A percentile compares a stretch with the other conserved stretches of the same genome.
Conservation (phyloP, 2,888 invertebrate species). For the Epinotia demarniana region DNA sequence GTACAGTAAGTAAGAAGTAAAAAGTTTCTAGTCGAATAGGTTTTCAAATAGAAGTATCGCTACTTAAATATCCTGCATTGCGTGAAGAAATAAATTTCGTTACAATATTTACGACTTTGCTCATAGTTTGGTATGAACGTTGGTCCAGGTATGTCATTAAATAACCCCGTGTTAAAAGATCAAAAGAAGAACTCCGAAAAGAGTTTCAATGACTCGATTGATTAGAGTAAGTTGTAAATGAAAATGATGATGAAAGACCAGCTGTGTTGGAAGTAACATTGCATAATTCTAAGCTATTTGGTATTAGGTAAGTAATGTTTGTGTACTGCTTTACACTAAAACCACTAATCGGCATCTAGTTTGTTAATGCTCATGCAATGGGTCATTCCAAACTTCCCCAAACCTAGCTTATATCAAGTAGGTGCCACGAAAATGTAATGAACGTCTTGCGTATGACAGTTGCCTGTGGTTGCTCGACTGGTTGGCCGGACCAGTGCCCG, state of each 20-base stretch:
- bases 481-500: slow-evolving; percentile 55
- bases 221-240: neutral
- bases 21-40: too few relatives aligned
- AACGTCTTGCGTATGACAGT: neutral
- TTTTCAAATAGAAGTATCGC: too few relatives aligned
- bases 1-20: too few relatives aligned
- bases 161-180: too few relatives aligned
- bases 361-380: neutral
- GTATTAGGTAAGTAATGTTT: neutral
- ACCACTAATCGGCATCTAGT: slow-evolving; percentile 5
- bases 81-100: too few relatives aligned
- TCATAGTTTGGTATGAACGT: too few relatives aligned
- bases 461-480: slow-evolving; percentile 50
- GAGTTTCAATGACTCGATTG: neutral
- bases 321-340: slow-evolving; percentile 13
- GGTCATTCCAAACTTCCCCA: slow-evolving; percentile 14
- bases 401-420: slow-evolving; percentile 23
- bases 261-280: neutral
- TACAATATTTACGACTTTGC: too few relatives aligned
- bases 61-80: too few relatives aligned
- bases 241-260: slow-evolving; percentile 1
- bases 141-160: too few relatives aligned
- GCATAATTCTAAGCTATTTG: neutral
- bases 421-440: slow-evolving; percentile 23
- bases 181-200: too few relatives aligned